Base-by-base conservation (phyloP, 2,888 invertebrate species). In the Neuroscelio doddi region DNA sequence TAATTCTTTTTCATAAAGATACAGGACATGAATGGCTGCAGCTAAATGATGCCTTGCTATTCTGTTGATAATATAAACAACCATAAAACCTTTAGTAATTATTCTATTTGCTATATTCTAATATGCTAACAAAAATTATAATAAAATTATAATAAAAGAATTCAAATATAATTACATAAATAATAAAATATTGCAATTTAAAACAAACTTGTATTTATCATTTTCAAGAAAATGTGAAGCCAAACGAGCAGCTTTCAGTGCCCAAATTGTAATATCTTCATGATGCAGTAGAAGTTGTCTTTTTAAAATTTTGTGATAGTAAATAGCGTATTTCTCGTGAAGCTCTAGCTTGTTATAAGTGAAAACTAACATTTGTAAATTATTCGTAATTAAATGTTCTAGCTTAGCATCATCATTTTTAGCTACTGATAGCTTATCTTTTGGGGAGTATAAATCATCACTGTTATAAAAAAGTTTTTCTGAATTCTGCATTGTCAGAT, bases 21-120 rank as follows among this genome's bases (percentile, higher is more conserved):
- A 84, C 32, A 90, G 77, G 5, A 90, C 86, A 64, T 86, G 85
- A 72, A 87, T 87, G 0, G 90, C 88, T 30, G 90, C 89, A 70
- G 88, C 88, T 58, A 93, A 84, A 79, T 92, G 91, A 80, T 92
- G 90, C 30, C 91, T 84, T 1, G 90, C 89, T 67, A 87, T 86
- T 10, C 80, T 82, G 10, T 84, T 80, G 59, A 24, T 16, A 16
- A 24, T 42, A 32, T 29, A 38, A 15, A 12, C 9, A 1, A 21
- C n/a, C n/a, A n/a, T n/a, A n/a, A n/a, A n/a, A n/a, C n/a, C n/a
- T n/a, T n/a, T n/a, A n/a, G n/a, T n/a, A n/a, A n/a, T n/a, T n/a
- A n/a, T n/a, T n/a, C n/a, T n/a, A n/a, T n/a, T n/a, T n/a, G n/a
- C n/a, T n/a, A n/a, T n/a, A n/a, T n/a, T n/a, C n/a, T n/a, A n/a